These are phyloP conservation scores for Seriola dumerili DNA, from an alignment of 2,113 vertebrate species.

Conservation along the genomic window DNA sequence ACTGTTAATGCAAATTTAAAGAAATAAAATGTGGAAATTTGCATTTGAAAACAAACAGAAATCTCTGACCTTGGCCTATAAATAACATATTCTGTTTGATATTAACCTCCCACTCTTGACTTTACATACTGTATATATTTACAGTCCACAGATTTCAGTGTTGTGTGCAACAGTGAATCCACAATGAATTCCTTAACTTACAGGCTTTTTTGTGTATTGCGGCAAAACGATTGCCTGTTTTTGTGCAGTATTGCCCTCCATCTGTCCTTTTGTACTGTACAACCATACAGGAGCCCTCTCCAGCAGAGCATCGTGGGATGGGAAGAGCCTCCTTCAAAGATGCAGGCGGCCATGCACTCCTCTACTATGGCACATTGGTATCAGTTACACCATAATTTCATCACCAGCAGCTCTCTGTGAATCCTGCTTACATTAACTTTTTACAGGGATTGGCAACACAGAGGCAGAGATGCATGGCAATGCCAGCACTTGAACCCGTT, in stretches of 20 bases:
- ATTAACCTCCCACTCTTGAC: neutral
- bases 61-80: neutral
- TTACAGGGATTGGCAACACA: constrained; percentile 85
- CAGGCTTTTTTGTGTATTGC: constrained; percentile 51
- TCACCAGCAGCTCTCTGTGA: constrained; percentile 86
- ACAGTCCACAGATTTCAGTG: constrained; percentile 55
- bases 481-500: constrained; percentile 67
- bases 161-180: constrained; percentile 54
- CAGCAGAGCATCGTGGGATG: constrained; percentile 73
- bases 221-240: constrained; percentile 72
- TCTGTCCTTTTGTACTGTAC: constrained; percentile 76
- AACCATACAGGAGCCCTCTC: constrained; percentile 65
- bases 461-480: constrained; percentile 79
- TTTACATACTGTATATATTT: constrained; percentile 17
- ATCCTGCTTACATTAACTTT: constrained; percentile 88
- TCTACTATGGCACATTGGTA: constrained; percentile 84
- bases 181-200: constrained; percentile 49
- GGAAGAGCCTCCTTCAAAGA: constrained; percentile 80
- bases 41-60: neutral
- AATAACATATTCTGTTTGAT: neutral
- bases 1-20: neutral
- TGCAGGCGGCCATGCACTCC: constrained; percentile 72
- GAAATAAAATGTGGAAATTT: neutral
- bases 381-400: constrained; percentile 89
- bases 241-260: constrained; percentile 76